Conservation (phyloP, 1,140 invertebrate species). For the Eufriesea mexicana region DNA sequence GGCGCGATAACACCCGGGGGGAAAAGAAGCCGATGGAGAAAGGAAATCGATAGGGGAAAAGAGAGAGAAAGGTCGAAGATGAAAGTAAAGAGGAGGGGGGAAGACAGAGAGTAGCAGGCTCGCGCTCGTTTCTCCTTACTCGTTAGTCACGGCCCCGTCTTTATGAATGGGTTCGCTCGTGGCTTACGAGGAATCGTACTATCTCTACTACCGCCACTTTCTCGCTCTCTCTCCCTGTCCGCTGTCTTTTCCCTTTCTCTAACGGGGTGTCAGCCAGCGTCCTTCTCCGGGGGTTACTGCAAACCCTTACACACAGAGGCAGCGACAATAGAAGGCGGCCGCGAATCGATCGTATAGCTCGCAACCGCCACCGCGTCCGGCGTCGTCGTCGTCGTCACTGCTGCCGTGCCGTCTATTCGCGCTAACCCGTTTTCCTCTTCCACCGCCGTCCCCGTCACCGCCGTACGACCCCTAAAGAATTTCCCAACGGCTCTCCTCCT, state of each 20-base stretch:
- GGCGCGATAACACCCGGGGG: constrained; percentile 6
- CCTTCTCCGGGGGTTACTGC: constrained; percentile 55
- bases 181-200: constrained; percentile 75
- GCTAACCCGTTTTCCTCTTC: constrained; percentile 34
- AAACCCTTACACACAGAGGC: constrained; percentile 48
- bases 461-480: too few relatives aligned
- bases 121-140: constrained; percentile 69
- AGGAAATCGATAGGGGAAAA: constrained; percentile 30
- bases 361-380: constrained; percentile 51
- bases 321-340: constrained; percentile 68
- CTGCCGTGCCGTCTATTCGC: constrained; percentile 10
- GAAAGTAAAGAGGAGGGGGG: constrained; percentile 28
- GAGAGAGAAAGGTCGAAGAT: constrained; percentile 17
- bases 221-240: constrained; percentile 29
- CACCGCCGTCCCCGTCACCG: background rate
- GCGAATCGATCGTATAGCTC: constrained; percentile 66
- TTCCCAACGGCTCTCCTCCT: too few relatives aligned
- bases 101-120: constrained; percentile 38
- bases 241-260: constrained; percentile 45
- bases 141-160: constrained; percentile 76
- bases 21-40: constrained; percentile 32
- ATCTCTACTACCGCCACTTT: constrained; percentile 66
- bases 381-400: constrained; percentile 48
- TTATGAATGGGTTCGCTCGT: constrained; percentile 78
- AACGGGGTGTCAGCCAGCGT: constrained; percentile 62